Percentiles rank a stretch among this genome's conserved stretches.
phyloP scores from a whole-genome alignment of 1,140 invertebrate species.

The Pollicipes pollicipes region DNA sequence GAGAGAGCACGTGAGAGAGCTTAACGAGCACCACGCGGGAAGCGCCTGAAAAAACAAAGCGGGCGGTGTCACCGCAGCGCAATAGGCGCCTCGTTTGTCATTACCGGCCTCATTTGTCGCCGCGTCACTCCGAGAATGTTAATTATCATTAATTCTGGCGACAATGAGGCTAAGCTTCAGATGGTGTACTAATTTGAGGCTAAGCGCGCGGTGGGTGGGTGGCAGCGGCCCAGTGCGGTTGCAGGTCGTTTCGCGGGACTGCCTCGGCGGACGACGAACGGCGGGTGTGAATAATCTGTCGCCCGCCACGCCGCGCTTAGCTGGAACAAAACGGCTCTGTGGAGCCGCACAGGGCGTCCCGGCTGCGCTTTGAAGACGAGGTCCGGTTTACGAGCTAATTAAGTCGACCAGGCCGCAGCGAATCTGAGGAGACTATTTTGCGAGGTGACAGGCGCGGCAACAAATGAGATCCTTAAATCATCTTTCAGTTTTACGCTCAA shows the following conservation, averaged over 20 bases:
- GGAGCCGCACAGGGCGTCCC: background rate
- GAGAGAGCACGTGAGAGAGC: no score
- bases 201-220: background rate
- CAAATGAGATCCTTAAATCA: background rate
- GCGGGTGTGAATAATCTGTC: no score
- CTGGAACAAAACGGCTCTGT: background rate
- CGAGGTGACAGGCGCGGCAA: background rate
- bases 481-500: background rate
- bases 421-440: background rate
- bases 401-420: background rate
- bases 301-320: background rate
- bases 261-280: no score
- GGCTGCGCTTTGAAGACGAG: background rate
- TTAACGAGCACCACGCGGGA: background rate
- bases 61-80: no score
- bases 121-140: background rate
- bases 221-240: no score
- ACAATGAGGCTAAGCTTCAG: background rate
- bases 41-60: background rate
- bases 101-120: background rate
- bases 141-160: slow-evolving; percentile 1
- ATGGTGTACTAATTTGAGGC: background rate
- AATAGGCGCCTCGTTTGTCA: background rate
- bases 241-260: no score
- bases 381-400: background rate